A percentile compares a stretch with the other conserved stretches of the same genome.
Conservation (phyloP, 2,113 vertebrate genomes). For the Trinectes maculatus region DNA sequence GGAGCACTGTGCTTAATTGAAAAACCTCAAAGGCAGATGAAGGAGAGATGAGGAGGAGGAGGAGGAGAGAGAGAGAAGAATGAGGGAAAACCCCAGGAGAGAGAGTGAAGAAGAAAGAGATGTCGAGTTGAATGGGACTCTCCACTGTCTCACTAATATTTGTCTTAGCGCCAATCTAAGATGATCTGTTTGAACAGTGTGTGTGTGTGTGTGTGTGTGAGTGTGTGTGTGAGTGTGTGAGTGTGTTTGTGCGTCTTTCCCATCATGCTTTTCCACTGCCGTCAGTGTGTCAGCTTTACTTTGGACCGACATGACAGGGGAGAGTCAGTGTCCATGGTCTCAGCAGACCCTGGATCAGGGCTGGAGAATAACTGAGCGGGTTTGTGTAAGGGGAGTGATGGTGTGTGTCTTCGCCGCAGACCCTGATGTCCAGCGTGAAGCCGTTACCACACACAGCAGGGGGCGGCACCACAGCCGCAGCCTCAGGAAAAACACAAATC, state of each 20-base stretch:
- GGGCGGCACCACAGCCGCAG: not conserved
- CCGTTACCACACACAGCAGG: conserved; percentile 39
- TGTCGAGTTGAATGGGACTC: not conserved
- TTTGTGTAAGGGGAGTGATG: conserved; percentile 33
- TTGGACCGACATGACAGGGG: conserved; percentile 49
- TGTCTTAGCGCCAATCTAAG: conserved; percentile 6
- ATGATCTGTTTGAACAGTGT: conserved; percentile 15
- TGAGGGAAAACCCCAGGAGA: not conserved
- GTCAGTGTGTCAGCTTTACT: conserved; percentile 45
- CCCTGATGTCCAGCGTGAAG: conserved; percentile 12
- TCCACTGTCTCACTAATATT: conserved; percentile 14
- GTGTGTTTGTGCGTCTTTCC: conserved; percentile 24
- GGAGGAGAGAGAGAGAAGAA: not conserved
- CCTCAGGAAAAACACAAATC: conserved; percentile 20
- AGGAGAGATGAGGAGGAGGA: not conserved
- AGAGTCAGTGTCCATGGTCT: conserved; percentile 1
- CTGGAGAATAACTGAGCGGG: conserved; percentile 27
- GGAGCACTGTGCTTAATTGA: conserved; percentile 12
- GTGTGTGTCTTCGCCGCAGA: conserved; percentile 23
- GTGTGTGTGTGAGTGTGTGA: not conserved
- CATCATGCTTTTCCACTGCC: conserved; percentile 6
- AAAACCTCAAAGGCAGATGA: conserved; percentile 24
- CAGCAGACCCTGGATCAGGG: too few relatives aligned
- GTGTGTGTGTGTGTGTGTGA: not conserved
- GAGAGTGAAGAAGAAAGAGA: not conserved